Percentiles rank a stretch among this genome's conserved stretches.
These are phyloP conservation scores for Leucoraja erinaceus DNA, from an alignment of 2,113 vertebrate genomes.

Conservation along the genomic window DNA sequence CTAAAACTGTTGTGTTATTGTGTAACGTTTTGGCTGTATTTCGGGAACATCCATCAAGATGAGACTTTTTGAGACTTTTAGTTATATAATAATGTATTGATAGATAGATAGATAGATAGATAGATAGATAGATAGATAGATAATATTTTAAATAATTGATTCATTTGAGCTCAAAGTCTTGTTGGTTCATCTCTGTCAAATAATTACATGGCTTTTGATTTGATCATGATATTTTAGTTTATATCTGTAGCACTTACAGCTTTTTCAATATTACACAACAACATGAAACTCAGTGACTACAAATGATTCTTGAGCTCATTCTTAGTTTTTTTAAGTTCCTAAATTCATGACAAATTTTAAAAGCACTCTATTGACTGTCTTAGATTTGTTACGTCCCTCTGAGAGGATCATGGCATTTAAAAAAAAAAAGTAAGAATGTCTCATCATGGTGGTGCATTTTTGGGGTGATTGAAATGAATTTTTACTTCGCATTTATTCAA, in stretches of 20 bases:
- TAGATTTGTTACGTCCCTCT: background rate
- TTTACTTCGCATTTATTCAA: background rate
- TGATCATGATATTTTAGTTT: background rate
- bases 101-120: background rate
- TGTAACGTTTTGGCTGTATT: no score
- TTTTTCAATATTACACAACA: background rate
- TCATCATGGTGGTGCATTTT: background rate
- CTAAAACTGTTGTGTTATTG: no score
- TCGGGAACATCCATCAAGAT: no score
- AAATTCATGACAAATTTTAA: background rate
- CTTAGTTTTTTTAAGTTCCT: background rate
- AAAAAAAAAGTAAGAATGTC: background rate
- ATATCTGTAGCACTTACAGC: background rate
- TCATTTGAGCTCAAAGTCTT: background rate
- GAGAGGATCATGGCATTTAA: background rate
- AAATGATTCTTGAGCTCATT: background rate
- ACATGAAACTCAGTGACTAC: background rate
- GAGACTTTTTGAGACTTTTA: no score
- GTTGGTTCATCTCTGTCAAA: background rate
- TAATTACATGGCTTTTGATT: background rate
- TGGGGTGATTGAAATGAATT: background rate
- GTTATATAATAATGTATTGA: no score
- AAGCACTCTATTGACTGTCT: background rate
- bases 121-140: background rate
- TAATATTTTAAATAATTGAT: background rate